Evolutionary conservation across 2,797 vertebrate genomes (phyloP), one percentile per base, ranked within the genome.

Genomic region (Morelia viridis): DNA sequence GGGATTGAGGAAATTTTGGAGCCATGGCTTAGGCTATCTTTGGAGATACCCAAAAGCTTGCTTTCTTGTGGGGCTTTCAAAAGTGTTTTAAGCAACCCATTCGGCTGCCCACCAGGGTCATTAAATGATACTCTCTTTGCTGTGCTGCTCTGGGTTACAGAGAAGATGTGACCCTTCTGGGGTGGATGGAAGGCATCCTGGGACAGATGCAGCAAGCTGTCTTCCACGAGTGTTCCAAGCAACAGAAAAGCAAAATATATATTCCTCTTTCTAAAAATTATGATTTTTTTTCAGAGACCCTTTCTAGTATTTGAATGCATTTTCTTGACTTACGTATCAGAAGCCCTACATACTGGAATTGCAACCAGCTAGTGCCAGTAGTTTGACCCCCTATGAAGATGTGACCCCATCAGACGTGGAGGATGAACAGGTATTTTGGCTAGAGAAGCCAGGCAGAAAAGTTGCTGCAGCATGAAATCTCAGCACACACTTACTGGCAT

Each of bases 401-500:
- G 71, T 35, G 19, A 10, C 41, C 71, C 71, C 71, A 26, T 7
- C 11, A 1, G 50, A 17, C 17, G 8, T 6, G 4, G 26, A 53
- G 12, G 13, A 61, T 0, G 8, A 17, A 26, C 12, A 35, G 50
- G 17, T 0, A 4, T 89, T 5, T 31, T 35, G 56, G 56, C 31
- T 22, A 17, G 41, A 76, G 24, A 64, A 15, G 13, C 17, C 0
- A 4, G 31, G 83, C 84, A 15, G 24, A n/a, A 24, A 56, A 19
- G 2, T 19, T 19, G 6, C 6, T 1, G 3, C 8, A 15, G 28
- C 85, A 2, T 0, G 0, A 17, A n/a, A 7, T 22, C 8, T 4
- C 17, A 0, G 28, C 35, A 0, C 2, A 46, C 83, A 99, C 99
- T 99, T 95, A 99, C 99, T 99, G 76, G 99, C 98, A 85, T 99